Evolutionary conservation across 2,113 vertebrate species (phyloP), one percentile per base, ranked within the genome.

Genomic region (Aramus guarauna): DNA sequence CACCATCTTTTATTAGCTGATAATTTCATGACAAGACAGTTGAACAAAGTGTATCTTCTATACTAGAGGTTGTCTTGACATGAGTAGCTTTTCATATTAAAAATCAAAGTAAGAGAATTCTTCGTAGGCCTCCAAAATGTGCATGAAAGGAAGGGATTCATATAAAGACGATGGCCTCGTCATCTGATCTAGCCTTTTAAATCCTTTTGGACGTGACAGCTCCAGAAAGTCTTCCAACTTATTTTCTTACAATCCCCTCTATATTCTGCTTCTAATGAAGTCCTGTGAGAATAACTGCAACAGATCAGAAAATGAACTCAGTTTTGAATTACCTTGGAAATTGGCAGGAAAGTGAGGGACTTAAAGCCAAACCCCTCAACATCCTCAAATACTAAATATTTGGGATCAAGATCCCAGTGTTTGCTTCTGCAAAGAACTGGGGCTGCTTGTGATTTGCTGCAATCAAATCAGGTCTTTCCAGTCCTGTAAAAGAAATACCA

Each of bases 121-220:
- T 90, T 90, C 45, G 24, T 60, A 36, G 29, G 67, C n/a, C 3
- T 89, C 32, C 67, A 84, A 87, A 87, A 84, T 81, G 37, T 73
- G 37, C 4, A 0, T 85, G 52, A 59, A 86, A 84, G 63, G 73
- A 96, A 96, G 41, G 30, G 47, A 95, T 86, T 94, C 66, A 83
- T 85, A 69, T 23, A 74, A 67, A 84, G 59, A 84, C 39, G 83
- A 94, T 74, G 67, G 64, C 36, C 60, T 92, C 1, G 1, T 96
- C 84, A 94, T 97, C 86, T 94, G 86, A 94, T 78, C 69, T 91
- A 88, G 80, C 60, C 76, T 96, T 73, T 72, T 59, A 74, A 92
- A 95, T 89, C 48, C 56, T 91, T 87, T 64, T 84, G 59, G 43
- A 59, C 4, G 4, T 68, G 84, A 26, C 76, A 81, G n/a, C 20